Conservation (phyloP, 1,140 invertebrate species). For the Drosophila setifemur region DNA sequence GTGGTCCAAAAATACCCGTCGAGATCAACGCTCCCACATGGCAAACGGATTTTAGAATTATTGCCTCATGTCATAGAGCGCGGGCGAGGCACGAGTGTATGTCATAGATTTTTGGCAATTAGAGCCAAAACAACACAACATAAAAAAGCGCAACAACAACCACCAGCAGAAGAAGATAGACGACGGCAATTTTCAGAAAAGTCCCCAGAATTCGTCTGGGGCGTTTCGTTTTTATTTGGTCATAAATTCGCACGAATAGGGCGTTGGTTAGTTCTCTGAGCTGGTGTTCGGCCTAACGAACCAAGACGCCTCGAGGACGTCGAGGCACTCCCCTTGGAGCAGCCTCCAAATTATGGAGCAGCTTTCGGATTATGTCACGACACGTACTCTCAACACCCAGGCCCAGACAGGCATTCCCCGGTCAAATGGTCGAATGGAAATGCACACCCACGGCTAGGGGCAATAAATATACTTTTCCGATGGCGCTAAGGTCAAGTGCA, state of each 20-base stretch:
- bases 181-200: slow-evolving; percentile 39
- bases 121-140: slow-evolving; percentile 44
- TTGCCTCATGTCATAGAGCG: slow-evolving; percentile 35
- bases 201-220: slow-evolving; percentile 34
- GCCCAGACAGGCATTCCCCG: background rate
- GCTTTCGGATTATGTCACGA: slow-evolving; percentile 30
- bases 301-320: slow-evolving; percentile 23
- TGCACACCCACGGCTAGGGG: background rate
- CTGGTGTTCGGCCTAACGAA: slow-evolving; percentile 25
- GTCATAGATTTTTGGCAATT: slow-evolving; percentile 64
- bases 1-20: slow-evolving; percentile 23
- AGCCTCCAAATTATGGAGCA: background rate
- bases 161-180: slow-evolving; percentile 4
- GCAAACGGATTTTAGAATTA: slow-evolving; percentile 19
- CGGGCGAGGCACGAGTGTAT: slow-evolving; percentile 56
- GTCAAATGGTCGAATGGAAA: background rate
- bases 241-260: slow-evolving; percentile 65
- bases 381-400: background rate
- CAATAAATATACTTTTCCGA: slow-evolving; percentile 12
- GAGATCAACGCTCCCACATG: slow-evolving; percentile 75
- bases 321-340: slow-evolving; percentile 4
- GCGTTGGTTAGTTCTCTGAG: too few relatives aligned
- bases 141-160: slow-evolving; percentile 22
- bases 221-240: slow-evolving; percentile 60
- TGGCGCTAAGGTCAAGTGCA: slow-evolving; percentile 53